Base-by-base conservation (phyloP, 1,140 invertebrate species). In the Helicoverpa zea region DNA sequence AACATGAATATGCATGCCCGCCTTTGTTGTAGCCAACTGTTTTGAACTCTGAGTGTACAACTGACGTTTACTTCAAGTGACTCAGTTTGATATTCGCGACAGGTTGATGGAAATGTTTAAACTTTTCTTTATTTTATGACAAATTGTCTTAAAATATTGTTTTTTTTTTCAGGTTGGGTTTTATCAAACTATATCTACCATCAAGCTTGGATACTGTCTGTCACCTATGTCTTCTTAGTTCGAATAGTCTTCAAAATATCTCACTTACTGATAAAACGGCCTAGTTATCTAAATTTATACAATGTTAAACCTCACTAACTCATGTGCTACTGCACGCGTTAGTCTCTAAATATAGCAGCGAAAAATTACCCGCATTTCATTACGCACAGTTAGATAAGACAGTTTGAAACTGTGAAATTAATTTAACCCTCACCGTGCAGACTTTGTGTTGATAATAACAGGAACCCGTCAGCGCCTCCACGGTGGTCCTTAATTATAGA, bases 1-100 rank as follows among this genome's bases (percentile, higher is more conserved):
- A 79, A 80, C 83, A 92, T 94, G 92, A 93, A 94, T 94, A 94
- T 94, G 87, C 87, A 93, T 93, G 66, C 43, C 63, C 51, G 78
- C 68, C 89, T 92, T 92, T 93, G 92, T 92, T 87, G 83, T 47
- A 89, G 77, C 81, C 80, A 81, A 87, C 76, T 84, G 82, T 90
- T 88, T 90, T 90, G 83, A 92, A 92, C 88, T 88, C 86, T 68
- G 79, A 83, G 85, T 85, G 79, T 83, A 88, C 84, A 88, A 83
- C 84, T 84, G 86, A 82, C 79, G 83, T 85, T 79, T 76, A 68
- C 43, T 61, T 79, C 47, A 52, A 68, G 13, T 66, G 76, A 79
- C 61, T 77, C 75, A 77, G 23, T 66, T 54, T 49, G 5, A 77
- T 77, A 61, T 66, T 77, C 30, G 47, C 61, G 61, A 77, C 75